Base-by-base conservation (phyloP, 2,797 vertebrate genomes). In the Hydrocynus forskahlii region DNA sequence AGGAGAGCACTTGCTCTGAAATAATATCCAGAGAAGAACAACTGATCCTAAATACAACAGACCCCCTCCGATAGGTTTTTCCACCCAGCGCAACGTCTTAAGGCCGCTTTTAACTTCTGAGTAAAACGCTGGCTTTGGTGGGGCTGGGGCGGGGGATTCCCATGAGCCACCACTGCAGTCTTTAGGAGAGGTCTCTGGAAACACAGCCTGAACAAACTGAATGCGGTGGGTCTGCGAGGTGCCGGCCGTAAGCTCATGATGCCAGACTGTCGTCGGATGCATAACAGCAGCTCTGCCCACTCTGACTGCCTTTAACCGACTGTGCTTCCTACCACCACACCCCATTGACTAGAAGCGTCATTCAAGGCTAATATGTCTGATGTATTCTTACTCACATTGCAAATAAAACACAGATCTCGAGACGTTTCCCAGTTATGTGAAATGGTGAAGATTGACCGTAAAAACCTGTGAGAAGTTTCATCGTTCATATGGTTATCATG, bases 11-110 rank as follows among this genome's bases (percentile, higher is more conserved):
- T 88, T 85, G 79, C 87, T 84, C 85, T 85, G 74, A 84, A 92
- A 91, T 91, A 91, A 92, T 91, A 93, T 90, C 89, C 91, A 91
- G 88, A 84, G 83, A 92, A 88, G 86, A 92, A 88, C 86, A 91
- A 90, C 89, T 88, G 81, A 88, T 88, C 86, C 86, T 84, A 86
- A 89, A 81, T 16, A 81, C 83, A 87, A 88, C 89, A 88, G 88
- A 90, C 86, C 78, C 85, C 29, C 75, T 69, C 79, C 52, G 43
- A 76, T 66, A 71, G 79, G 84, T 81, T 81, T 82, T 85, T 85
- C 84, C 84, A 81, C 60, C 62, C 17, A 25, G 80, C 72, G 68
- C 13, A 57, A 54, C 2, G 71, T 76, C 79, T 82, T 80, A 82
- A 82, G 79, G 73, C 62, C 68, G 75, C 76, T 76, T 83, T 83